Percentiles rank a stretch among this genome's conserved stretches.
Conservation (phyloP, 2,797 vertebrate genomes). For the Gymnodraco acuticeps region DNA sequence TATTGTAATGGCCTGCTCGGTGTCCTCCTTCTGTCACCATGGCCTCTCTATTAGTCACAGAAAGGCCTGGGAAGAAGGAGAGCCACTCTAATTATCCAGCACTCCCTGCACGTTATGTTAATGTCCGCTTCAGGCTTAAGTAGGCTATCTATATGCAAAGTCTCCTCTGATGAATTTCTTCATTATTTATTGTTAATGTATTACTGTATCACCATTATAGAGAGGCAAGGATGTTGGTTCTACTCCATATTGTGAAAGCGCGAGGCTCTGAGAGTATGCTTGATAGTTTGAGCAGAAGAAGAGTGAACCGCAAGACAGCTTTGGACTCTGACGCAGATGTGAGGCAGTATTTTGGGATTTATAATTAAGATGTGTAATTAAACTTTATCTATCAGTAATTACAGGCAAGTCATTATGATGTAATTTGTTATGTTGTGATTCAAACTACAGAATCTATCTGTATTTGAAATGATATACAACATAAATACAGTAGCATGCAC, state of each 20-base stretch:
- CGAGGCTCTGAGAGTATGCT: slow-evolving; percentile 15
- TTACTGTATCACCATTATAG: slow-evolving; percentile 78
- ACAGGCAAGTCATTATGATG: not conserved
- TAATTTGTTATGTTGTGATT: not conserved
- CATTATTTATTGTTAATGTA: slow-evolving; percentile 90
- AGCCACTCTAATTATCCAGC: slow-evolving; percentile 81
- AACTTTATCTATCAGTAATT: not conserved
- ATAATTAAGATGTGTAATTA: not conserved
- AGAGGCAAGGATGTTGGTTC: slow-evolving; percentile 72
- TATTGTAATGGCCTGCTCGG: not conserved
- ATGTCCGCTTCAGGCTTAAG: slow-evolving; percentile 83
- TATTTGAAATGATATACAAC: not conserved
- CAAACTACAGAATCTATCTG: not conserved
- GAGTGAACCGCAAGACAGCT: slow-evolving; percentile 1
- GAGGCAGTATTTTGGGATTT: not conserved
- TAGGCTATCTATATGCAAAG: slow-evolving; percentile 92
- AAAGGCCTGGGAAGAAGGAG: slow-evolving; percentile 64
- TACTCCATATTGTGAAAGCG: slow-evolving; percentile 31
- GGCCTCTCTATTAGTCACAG: slow-evolving; percentile 73
- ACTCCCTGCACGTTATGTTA: slow-evolving; percentile 84
- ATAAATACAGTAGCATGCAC: not conserved
- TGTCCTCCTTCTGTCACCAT: slow-evolving; percentile 64
- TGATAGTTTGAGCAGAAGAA: slow-evolving; percentile 27
- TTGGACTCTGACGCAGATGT: not conserved
- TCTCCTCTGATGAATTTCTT: slow-evolving; percentile 86